Evolutionary conservation across 1,140 invertebrate genomes (phyloP).

Genomic region (Drosophila aff.): DNA sequence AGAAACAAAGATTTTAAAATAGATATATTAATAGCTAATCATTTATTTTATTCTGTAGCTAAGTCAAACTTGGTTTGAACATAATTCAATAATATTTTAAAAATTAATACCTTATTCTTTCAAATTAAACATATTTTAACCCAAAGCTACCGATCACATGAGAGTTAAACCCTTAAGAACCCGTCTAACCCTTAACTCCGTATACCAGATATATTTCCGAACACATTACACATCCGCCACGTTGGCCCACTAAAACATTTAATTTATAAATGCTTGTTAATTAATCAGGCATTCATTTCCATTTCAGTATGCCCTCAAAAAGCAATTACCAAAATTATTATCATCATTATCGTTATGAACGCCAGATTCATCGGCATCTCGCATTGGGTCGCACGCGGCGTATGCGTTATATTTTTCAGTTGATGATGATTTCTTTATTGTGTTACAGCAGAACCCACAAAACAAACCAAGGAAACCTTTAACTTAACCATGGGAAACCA

Average conservation of each 20-base stretch:
- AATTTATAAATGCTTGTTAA: conserved; percentile 44
- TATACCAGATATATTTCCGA: too few relatives aligned
- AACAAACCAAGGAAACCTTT: conserved; percentile 5
- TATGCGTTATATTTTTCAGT: conserved; percentile 37
- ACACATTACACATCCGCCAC: conserved; percentile 35
- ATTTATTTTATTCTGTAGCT: too few relatives aligned
- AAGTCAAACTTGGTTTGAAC: too few relatives aligned
- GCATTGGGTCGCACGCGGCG: conserved; percentile 25
- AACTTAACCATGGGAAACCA: conserved; percentile 41
- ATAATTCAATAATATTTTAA: too few relatives aligned
- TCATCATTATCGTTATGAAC: conserved; percentile 43
- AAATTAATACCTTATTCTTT: too few relatives aligned
- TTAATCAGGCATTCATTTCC: conserved; percentile 34
- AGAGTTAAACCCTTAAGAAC: not conserved
- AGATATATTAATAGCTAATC: not conserved
- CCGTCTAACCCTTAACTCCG: too few relatives aligned
- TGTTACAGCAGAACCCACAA: conserved; percentile 24
- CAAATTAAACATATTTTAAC: too few relatives aligned
- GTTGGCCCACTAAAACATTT: conserved; percentile 22
- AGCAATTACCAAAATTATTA: conserved; percentile 51
- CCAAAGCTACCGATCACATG: not conserved
- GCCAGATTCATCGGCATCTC: conserved; percentile 6
- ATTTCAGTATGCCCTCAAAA: conserved; percentile 34
- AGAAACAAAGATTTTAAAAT: not conserved
- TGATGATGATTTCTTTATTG: conserved; percentile 15